Evolutionary conservation across 2,797 vertebrate genomes (phyloP).

Genomic region (Phylloscopus collybita): DNA sequence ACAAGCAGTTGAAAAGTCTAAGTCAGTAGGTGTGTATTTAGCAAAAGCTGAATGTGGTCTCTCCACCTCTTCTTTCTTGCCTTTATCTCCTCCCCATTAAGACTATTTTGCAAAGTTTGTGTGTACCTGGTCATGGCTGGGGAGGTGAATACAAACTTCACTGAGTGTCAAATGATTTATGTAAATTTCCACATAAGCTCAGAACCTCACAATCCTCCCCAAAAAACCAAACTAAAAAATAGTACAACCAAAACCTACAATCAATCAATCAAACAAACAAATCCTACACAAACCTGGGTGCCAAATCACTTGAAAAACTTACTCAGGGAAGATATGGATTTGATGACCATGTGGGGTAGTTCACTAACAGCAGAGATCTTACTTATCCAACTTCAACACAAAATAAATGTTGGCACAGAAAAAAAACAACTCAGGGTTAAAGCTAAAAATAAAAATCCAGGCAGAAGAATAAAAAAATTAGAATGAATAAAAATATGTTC

Average conservation of each 20-base stretch:
- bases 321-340: constrained; percentile 23
- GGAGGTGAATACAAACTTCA: neutral
- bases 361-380: constrained; percentile 43
- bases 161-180: neutral
- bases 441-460: constrained; percentile 52
- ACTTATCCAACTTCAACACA: constrained; percentile 51
- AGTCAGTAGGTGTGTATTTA: neutral
- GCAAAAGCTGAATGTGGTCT: neutral
- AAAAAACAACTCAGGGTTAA: constrained; percentile 42
- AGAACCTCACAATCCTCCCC: neutral
- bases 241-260: neutral
- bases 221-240: neutral
- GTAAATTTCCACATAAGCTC: constrained; percentile 4
- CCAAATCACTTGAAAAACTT: constrained; percentile 32
- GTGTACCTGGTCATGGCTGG: neutral
- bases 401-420: constrained; percentile 61
- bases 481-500: constrained; percentile 37
- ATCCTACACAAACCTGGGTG: neutral
- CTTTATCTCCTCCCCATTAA: neutral
- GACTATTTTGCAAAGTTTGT: neutral
- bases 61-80: neutral
- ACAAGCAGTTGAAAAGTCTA: neutral
- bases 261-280: neutral
- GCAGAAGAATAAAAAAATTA: neutral
- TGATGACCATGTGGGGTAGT: constrained; percentile 26